Evolutionary conservation across 2,888 invertebrate species (phyloP), one percentile per base, ranked within the genome.

Genomic region (Agrotis puta): DNA sequence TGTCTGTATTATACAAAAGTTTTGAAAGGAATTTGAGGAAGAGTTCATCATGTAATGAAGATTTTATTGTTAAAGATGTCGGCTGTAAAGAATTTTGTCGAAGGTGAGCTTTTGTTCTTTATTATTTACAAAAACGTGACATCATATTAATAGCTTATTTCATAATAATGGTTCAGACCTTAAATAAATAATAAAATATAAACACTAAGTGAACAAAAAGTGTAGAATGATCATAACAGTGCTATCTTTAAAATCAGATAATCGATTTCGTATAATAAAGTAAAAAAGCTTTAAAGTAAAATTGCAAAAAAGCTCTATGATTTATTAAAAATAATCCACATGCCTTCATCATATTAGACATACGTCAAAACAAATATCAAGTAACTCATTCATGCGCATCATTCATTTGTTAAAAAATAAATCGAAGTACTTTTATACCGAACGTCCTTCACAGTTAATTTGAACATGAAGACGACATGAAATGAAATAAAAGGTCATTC

Each of bases 1-100:
- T 89, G 85, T 85, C 78, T 88, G 86, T 89, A 89, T 91, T 90
- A 88, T 89, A 84, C 80, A 77, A 77, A 80, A 85, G 81, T 81
- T 84, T 87, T 87, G 71, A 87, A 87, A 85, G 79, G 81, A 87
- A 86, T 86, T 88, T 88, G 82, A 89, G 90, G 89, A 91, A 91
- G 89, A 88, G 79, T 81, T 86, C 80, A 85, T 78, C 79, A 79
- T 77, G 74, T 72, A 82, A 86, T 87, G 79, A 81, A 63, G 67
- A 70, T 84, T 77, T 81, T 71, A 79, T 83, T 72, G 77, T 77
- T 77, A 70, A 72, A 74, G 22, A 58, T 14, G 50, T 70, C 66
- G 65, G 68, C 51, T 67, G 66, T 3, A 33, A 56, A 73, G 59
- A 51, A 58, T 68, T 50, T 70, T 48, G 1, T 27, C 50, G 56